These are phyloP conservation scores for Galbula dea DNA, from an alignment of 2,113 vertebrate species.

Conservation along the genomic window DNA sequence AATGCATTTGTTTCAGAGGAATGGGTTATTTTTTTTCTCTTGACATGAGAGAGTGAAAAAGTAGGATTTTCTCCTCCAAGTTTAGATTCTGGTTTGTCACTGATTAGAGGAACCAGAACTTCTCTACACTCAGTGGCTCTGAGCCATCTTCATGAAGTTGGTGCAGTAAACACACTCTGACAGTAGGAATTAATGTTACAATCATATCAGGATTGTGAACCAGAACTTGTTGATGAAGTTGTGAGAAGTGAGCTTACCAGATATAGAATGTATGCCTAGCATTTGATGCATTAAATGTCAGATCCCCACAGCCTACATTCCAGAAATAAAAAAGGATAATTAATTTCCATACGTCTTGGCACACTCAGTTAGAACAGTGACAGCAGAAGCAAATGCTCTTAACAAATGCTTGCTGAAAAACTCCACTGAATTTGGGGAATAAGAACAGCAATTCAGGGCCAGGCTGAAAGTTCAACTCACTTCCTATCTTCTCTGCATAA, in stretches of 20 bases:
- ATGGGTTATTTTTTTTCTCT: slow-evolving; percentile 29
- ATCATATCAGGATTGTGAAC: slow-evolving; percentile 62
- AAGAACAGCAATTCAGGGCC: slow-evolving; percentile 4
- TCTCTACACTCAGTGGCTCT: slow-evolving; percentile 29
- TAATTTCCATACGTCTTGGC: slow-evolving; percentile 67
- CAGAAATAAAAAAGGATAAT: slow-evolving; percentile 67
- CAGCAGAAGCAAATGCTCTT: slow-evolving; percentile 59
- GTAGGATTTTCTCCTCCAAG: slow-evolving; percentile 25
- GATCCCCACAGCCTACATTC: slow-evolving; percentile 56
- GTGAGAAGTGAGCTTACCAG: slow-evolving; percentile 62
- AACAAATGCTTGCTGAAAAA: slow-evolving; percentile 32
- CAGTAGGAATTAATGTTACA: slow-evolving; percentile 68
- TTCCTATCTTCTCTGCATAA: not conserved
- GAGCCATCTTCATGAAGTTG: slow-evolving; percentile 52
- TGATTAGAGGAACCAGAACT: slow-evolving; percentile 58
- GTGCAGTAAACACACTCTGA: slow-evolving; percentile 60
- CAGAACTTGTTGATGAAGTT: slow-evolving; percentile 67
- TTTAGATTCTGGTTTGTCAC: slow-evolving; percentile 53
- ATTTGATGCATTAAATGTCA: slow-evolving; percentile 69
- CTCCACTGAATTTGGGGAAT: slow-evolving; percentile 23
- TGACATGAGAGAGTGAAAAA: slow-evolving; percentile 50
- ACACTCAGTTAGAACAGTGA: slow-evolving; percentile 61
- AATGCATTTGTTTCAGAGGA: not conserved
- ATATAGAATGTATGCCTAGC: slow-evolving; percentile 59
- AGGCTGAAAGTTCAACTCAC: not conserved